Base-by-base conservation (phyloP, 2,797 vertebrate species). In the Buceros bicornis region DNA sequence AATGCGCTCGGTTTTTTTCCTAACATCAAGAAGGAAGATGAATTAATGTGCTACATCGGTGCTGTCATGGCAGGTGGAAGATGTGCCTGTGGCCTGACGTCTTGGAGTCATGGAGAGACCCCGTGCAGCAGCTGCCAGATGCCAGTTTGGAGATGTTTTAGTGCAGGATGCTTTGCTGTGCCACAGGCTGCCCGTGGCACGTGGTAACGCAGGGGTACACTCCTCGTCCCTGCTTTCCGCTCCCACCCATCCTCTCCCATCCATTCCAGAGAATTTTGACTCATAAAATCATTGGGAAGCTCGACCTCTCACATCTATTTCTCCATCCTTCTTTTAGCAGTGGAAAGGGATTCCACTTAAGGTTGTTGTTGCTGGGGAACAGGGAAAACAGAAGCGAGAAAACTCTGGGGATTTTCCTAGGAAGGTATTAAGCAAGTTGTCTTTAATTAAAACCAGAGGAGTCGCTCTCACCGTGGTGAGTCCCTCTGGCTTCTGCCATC, bases 41-140 rank as follows among this genome's bases (percentile, higher is more conserved):
- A 6, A 10, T 4, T 17, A 2, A 17, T 0, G 21, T 28, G 4
- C 58, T 56, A 6, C 53, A 13, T 28, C 1, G 0, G 5, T 28
- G 35, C 43, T 47, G 66, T 62, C 4, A 0, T 3, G 29, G 22
- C 1, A 8, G 26, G 19, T 24, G 24, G 64, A 20, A 67, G 40
- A 13, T 7, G 22, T 21, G 15, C 35, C 33, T 40, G 3, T 2
- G 8, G 35, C 9, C n/a, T 2, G 0, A 4, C 10, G 22, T 10
- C 51, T 81, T 81, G 78, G 29, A 16, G 33, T 57, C 3, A 19
- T 21, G 2, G 0, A 40, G 35, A 40, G 12, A 24, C 4, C 8
- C 35, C 1, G 0, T 13, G 28, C 45, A 82, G 89, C 54, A n/a
- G 29, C 11, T 64, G 29, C 22, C 37, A 51, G 61, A 0, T 11